Conservation (phyloP, 2,888 invertebrate genomes). For the Acanthococcus lagerstroemiae region DNA sequence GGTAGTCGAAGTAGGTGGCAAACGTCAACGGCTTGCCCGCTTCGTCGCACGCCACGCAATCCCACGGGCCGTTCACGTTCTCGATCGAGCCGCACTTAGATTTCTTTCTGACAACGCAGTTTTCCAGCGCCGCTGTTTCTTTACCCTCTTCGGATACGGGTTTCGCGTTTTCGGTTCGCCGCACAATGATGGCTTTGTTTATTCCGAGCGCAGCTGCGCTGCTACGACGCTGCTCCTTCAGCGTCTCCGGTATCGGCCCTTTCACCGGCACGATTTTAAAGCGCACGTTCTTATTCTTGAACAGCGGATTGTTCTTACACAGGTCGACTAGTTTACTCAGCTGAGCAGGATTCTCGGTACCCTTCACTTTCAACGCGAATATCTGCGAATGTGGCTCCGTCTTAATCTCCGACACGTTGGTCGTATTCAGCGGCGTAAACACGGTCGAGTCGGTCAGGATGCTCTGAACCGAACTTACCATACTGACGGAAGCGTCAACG, state of each 20-base stretch:
- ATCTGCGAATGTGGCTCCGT: constrained; percentile 11
- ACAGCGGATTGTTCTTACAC: constrained; percentile 15
- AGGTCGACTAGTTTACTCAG: constrained; percentile 18
- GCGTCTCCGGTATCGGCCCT: constrained; percentile 1
- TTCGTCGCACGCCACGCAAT: constrained; percentile 61
- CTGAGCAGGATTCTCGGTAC: constrained; percentile 16
- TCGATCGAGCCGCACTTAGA: neutral
- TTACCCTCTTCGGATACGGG: neutral
- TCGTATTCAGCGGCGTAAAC: neutral
- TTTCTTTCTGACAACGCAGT: neutral
- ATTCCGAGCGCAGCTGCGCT: too few relatives aligned
- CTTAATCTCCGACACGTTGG: neutral
- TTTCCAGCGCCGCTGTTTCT: neutral
- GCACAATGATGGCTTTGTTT: constrained; percentile 14
- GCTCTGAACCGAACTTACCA: neutral
- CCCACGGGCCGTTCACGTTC: constrained; percentile 57
- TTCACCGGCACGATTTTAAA: constrained; percentile 21
- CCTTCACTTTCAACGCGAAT: constrained; percentile 14
- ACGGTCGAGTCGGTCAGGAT: neutral
- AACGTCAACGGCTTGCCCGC: constrained; percentile 57
- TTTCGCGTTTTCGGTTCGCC: neutral
- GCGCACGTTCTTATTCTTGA: constrained; percentile 10
- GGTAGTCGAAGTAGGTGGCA: constrained; percentile 64
- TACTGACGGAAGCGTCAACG: neutral
- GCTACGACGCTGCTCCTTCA: neutral